phyloP scores from a whole-genome alignment of 2,113 vertebrate species.

The Embiotoca jacksoni region DNA sequence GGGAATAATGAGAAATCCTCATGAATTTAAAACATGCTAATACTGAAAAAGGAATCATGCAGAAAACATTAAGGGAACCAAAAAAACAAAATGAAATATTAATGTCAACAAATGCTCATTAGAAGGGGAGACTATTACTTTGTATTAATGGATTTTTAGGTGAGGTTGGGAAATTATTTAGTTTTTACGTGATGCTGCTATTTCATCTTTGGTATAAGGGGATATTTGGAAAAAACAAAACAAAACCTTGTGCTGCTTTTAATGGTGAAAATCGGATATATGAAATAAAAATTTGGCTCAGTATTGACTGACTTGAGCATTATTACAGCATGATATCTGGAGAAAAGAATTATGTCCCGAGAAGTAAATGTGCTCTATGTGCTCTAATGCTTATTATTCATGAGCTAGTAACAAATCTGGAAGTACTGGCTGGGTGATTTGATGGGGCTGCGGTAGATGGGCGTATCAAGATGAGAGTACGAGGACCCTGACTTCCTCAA shows the following conservation, averaged over 20 bases:
- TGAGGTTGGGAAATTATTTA: background rate
- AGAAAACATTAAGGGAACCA: slow-evolving; percentile 39
- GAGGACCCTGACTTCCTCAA: slow-evolving; percentile 81
- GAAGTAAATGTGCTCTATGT: background rate
- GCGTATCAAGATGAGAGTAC: slow-evolving; percentile 80
- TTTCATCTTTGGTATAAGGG: slow-evolving; percentile 6
- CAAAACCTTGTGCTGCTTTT: background rate
- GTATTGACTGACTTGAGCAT: background rate
- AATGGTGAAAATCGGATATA: slow-evolving; percentile 12
- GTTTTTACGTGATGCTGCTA: background rate
- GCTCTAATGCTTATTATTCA: background rate
- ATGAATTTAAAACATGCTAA: slow-evolving; percentile 25
- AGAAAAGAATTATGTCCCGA: background rate
- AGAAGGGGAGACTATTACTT: background rate
- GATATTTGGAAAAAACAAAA: background rate
- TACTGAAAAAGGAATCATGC: slow-evolving; percentile 42
- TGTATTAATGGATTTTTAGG: background rate
- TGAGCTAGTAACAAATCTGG: slow-evolving; percentile 81
- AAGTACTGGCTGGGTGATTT: slow-evolving; percentile 88
- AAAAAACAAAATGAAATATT: slow-evolving; percentile 26
- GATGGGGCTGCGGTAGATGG: slow-evolving; percentile 85
- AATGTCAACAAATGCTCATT: background rate
- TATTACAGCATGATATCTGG: background rate
- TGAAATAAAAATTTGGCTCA: background rate
- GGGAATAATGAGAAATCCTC: slow-evolving; percentile 30